A percentile compares a stretch with the other conserved stretches of the same genome.
Conservation (phyloP, 2,113 vertebrate species). For the Pomatostomus ruficeps region DNA sequence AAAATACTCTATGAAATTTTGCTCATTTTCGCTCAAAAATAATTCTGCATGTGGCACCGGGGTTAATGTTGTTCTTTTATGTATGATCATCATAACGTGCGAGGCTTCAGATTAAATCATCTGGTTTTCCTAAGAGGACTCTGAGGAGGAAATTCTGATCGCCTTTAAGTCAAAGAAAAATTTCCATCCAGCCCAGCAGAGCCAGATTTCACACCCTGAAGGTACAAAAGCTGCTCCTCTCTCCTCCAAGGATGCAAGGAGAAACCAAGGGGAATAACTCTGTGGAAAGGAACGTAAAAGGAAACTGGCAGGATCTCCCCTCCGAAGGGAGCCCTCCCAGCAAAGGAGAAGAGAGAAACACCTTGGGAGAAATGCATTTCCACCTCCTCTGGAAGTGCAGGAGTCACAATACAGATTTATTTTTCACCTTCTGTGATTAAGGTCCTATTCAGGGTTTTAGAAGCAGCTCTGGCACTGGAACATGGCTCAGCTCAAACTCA, state of each 20-base stretch:
- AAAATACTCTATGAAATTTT: constrained; percentile 7
- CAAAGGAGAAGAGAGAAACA: background rate
- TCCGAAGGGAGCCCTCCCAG: background rate
- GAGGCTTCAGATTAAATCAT: background rate
- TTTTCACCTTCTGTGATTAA: background rate
- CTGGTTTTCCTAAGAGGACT: background rate
- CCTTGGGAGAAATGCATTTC: background rate
- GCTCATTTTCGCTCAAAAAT: constrained; percentile 26
- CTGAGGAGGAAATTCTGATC: background rate
- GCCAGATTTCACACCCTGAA: constrained; percentile 32
- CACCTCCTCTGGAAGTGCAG: background rate
- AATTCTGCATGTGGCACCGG: background rate
- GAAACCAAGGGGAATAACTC: constrained; percentile 28
- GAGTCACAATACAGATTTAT: background rate
- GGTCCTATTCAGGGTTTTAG: background rate
- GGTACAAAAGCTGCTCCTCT: background rate
- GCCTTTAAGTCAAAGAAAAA: background rate
- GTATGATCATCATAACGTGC: background rate
- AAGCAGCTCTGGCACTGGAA: background rate
- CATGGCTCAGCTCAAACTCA: background rate
- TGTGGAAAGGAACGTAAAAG: background rate
- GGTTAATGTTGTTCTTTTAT: constrained; percentile 36
- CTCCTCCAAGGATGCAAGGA: constrained; percentile 22
- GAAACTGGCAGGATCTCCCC: background rate
- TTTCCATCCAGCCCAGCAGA: background rate